Percentiles rank a stretch among this genome's conserved stretches.
Evolutionary conservation across 1,140 invertebrate genomes (phyloP).

Genomic region (Alviniconcha marisindica): DNA sequence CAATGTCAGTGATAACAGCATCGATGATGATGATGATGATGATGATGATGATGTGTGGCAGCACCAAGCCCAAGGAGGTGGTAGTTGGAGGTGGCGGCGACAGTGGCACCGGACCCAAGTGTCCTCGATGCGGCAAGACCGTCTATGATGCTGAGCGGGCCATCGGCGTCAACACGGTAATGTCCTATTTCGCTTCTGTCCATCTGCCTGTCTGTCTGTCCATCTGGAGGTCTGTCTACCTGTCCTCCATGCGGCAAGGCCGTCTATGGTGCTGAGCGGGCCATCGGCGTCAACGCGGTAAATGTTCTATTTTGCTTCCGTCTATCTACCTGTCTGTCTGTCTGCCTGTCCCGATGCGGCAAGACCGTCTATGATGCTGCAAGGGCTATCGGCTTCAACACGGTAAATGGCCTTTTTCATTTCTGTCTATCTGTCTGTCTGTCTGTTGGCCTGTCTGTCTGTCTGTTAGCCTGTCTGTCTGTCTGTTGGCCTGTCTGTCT

Average conservation of each 20-base stretch:
- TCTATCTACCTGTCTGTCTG: too few relatives aligned
- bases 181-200: too few relatives aligned
- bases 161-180: constrained; percentile 99
- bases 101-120: constrained; percentile 75
- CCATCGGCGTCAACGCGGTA: constrained; percentile 99
- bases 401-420: constrained; percentile 83
- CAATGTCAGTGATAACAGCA: background rate
- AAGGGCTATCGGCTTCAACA: constrained; percentile 94
- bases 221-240: too few relatives aligned
- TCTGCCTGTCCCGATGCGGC: constrained; percentile 78
- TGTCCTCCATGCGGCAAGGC: constrained; percentile 79
- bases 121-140: constrained; percentile 78
- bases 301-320: constrained; percentile 68
- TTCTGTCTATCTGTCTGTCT: too few relatives aligned
- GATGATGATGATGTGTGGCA: constrained; percentile 39
- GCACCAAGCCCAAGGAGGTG: constrained; percentile 57
- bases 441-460: too few relatives aligned
- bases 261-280: constrained; percentile 80
- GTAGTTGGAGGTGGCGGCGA: constrained; percentile 13
- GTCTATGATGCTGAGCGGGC: constrained; percentile 81
- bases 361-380: constrained; percentile 81
- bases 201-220: too few relatives aligned
- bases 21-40: constrained; percentile 16
- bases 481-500: too few relatives aligned
- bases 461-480: too few relatives aligned